Percentiles rank a stretch among this genome's conserved stretches.
These are phyloP conservation scores for Pogoniulus pusillus DNA, from an alignment of 2,797 vertebrate species.

Conservation along the genomic window DNA sequence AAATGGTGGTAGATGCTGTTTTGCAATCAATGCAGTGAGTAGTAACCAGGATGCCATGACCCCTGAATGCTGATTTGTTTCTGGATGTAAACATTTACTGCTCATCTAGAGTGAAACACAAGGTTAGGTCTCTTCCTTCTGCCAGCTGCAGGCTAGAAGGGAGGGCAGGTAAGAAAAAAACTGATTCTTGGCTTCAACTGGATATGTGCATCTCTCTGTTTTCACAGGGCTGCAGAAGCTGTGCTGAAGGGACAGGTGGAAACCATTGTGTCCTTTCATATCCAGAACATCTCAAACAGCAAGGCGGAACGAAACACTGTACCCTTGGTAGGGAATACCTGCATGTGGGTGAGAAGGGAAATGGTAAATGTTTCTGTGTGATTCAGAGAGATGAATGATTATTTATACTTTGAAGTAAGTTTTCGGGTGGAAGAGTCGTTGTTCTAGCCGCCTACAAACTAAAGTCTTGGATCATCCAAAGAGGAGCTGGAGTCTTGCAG, in stretches of 20 bases:
- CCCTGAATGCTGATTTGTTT: background rate
- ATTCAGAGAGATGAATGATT: background rate
- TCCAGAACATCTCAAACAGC: slow-evolving; percentile 97
- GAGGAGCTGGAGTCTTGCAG: background rate
- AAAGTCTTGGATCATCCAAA: background rate
- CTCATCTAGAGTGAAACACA: background rate
- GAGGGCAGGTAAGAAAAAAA: background rate
- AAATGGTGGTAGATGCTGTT: background rate
- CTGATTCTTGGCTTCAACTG: background rate
- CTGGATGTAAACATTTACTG: background rate
- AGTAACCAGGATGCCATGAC: background rate
- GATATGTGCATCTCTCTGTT: slow-evolving; percentile 23
- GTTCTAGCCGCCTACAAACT: background rate
- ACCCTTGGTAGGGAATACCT: slow-evolving; percentile 84
- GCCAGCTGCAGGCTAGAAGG: background rate
- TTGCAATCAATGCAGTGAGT: background rate
- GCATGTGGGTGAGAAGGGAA: background rate
- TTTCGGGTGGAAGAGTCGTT: background rate
- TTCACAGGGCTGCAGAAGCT: slow-evolving; percentile 94
- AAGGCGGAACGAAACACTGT: slow-evolving; percentile 92
- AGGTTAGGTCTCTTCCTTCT: background rate
- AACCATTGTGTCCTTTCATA: slow-evolving; percentile 97
- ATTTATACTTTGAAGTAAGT: background rate
- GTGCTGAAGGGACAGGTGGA: slow-evolving; percentile 96
- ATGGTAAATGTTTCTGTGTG: background rate